Evolutionary conservation across 2,797 vertebrate genomes (phyloP), one percentile per base, ranked within the genome.

Genomic region (Amniataba percoides): DNA sequence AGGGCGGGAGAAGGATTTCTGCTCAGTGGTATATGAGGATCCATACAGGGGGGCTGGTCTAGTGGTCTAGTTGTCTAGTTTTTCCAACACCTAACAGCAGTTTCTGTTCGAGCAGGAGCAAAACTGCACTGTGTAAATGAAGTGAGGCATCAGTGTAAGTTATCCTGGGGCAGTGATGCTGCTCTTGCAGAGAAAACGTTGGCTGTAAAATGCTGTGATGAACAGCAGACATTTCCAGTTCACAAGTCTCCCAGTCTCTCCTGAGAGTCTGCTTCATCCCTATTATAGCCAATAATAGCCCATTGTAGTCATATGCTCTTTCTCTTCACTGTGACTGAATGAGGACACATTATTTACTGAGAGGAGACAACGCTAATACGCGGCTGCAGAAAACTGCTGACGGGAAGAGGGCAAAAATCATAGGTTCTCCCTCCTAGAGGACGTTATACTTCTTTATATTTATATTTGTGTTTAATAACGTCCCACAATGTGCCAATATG

Each of bases 211-310:
- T 86, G 89, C 88, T 79, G 93, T 94, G 94, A 96, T 94, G 94
- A 95, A 94, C 94, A 95, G 94, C 93, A 95, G 94, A 95, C 95
- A 94, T 95, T 95, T 96, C 95, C 95, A 95, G 95, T 95, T 95
- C 95, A 95, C 91, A 95, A 95, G 95, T 94, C 94, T 91, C 92
- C 92, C 92, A 90, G 86, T 94, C 93, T 95, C 95, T 95, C 95
- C 92, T 92, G 95, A 96, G 95, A 95, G 95, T 96, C 95, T 94
- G 95, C 93, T 95, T 93, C 95, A 95, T 96, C 94, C 95, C 95
- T 95, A 96, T 96, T 95, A 96, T 96, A 94, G 95, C 95, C 95
- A 96, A 96, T 96, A 96, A 96, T 96, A 96, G 95, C 95, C 95
- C 94, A 96, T 96, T 96, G 95, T 96, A 96, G 95, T 96, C 95